A percentile compares a stretch with the other conserved stretches of the same genome.
Evolutionary conservation across 2,113 vertebrate species (phyloP).

Genomic region (Australoheros scitulus): DNA sequence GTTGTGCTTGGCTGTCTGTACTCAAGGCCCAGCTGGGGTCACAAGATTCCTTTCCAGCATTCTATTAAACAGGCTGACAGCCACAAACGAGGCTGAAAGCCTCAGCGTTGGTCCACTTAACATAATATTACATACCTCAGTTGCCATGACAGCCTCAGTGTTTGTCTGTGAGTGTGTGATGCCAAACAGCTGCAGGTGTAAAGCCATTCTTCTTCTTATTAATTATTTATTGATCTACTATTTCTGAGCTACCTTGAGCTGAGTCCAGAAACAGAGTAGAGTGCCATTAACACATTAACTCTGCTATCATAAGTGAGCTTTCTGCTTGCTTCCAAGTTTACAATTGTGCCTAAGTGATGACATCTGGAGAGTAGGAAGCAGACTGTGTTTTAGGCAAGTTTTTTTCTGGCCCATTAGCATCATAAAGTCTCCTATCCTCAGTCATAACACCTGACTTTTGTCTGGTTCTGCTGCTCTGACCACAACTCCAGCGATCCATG

Average conservation of each 20-base stretch:
- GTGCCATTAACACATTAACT: constrained; percentile 29
- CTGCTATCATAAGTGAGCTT: constrained; percentile 13
- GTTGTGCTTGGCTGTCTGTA: neutral
- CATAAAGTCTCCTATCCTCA: neutral
- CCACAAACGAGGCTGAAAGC: constrained; percentile 12
- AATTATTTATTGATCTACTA: constrained; percentile 22
- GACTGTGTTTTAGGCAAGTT: constrained; percentile 1
- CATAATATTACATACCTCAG: constrained; percentile 55
- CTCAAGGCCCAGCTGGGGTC: constrained; percentile 43
- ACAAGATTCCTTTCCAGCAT: constrained; percentile 17
- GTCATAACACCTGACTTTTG: neutral
- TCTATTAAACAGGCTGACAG: constrained; percentile 50
- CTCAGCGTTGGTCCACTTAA: constrained; percentile 16
- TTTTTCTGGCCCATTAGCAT: neutral
- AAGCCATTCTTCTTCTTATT: constrained; percentile 17
- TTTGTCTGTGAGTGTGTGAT: constrained; percentile 41
- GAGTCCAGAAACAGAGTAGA: neutral
- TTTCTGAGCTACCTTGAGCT: constrained; percentile 1
- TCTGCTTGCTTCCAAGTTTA: neutral
- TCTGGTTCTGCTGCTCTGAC: neutral
- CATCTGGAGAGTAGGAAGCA: constrained; percentile 19
- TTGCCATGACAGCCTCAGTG: constrained; percentile 62
- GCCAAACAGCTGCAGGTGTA: constrained; percentile 59
- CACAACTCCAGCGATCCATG: constrained; percentile 1
- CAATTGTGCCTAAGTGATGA: neutral